Evolutionary conservation across 2,113 vertebrate species (phyloP), one percentile per base, ranked within the genome.

Genomic region (Girardinichthys multiradiatus): DNA sequence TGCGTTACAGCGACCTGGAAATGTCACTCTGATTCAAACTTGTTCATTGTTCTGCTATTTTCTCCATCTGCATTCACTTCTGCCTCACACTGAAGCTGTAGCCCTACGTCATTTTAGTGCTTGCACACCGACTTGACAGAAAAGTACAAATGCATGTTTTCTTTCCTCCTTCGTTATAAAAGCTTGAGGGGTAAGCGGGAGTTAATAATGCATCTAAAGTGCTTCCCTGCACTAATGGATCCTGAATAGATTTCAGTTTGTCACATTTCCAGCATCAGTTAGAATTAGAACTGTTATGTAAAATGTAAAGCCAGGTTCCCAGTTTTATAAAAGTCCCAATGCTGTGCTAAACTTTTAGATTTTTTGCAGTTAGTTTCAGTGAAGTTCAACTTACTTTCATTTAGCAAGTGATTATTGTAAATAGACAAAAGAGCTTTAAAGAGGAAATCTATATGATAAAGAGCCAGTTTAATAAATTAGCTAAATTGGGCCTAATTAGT

Each of bases 1-100:
- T 37, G 39, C 29, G 69, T 78, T 82, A 73, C 81, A 84, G 74
- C 15, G 31, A 39, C 83, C 83, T 4, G 30, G 68, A 89, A 81
- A 83, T 80, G 89, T 79, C 81, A 79, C 77, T 81, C 83, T 31
- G 72, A 73, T 79, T 73, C 72, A 65, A 76, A 76, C 70, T 37
- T 35, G 54, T 68, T 70, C 17, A 6, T 57, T 60, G 21, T 72
- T 45, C 12, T 1, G 12, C 57, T n/a, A 12, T 60, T 37, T 31
- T 59, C 37, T 63, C 29, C 63, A 19, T 4, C 24, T 26, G n/a
- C 13, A 4, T 26, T 69, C 65, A 35, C 68, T 64, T 76, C 57
- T 11, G 39, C 54, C 65, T 71, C 59, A 37, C 7, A 2, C 68
- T 62, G 59, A 79, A 64, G 61, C 59, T 64, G 17, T 0, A 15